phyloP scores from a whole-genome alignment of 2,797 vertebrate species.

The Chlorospingus semifuscus region DNA sequence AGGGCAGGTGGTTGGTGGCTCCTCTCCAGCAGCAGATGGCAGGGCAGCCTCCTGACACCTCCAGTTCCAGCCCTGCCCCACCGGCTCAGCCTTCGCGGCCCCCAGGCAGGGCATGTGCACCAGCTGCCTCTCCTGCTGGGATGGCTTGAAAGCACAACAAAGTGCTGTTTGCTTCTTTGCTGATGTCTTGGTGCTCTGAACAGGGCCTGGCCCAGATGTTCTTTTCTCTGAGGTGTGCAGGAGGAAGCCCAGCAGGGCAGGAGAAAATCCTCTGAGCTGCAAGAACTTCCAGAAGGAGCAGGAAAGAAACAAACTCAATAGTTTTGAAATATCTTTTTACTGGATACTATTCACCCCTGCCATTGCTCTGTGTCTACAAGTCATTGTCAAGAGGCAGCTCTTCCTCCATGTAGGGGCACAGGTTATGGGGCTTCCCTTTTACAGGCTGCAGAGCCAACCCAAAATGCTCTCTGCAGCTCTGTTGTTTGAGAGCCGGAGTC shows the following conservation, averaged over 20 bases:
- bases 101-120: no score
- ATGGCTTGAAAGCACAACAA: not conserved
- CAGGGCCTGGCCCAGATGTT: not conserved
- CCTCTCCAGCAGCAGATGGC: not conserved
- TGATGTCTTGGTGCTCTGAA: not conserved
- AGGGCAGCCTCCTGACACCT: not conserved
- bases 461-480: not conserved
- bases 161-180: not conserved
- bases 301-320: rapidly evolving
- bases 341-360: not conserved
- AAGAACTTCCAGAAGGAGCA: not conserved
- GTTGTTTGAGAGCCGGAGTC: not conserved
- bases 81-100: rapidly evolving
- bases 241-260: not conserved
- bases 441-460: not conserved
- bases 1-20: not conserved
- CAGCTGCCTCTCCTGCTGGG: not conserved
- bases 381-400: not conserved
- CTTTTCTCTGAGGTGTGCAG: not conserved
- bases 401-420: rapidly evolving
- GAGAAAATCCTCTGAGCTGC: not conserved
- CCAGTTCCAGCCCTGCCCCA: rapidly evolving
- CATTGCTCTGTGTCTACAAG: not conserved
- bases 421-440: not conserved
- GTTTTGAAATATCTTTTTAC: not conserved